These are phyloP conservation scores for Takifugu flavidus DNA, from an alignment of 2,113 vertebrate species.

Conservation along the genomic window DNA sequence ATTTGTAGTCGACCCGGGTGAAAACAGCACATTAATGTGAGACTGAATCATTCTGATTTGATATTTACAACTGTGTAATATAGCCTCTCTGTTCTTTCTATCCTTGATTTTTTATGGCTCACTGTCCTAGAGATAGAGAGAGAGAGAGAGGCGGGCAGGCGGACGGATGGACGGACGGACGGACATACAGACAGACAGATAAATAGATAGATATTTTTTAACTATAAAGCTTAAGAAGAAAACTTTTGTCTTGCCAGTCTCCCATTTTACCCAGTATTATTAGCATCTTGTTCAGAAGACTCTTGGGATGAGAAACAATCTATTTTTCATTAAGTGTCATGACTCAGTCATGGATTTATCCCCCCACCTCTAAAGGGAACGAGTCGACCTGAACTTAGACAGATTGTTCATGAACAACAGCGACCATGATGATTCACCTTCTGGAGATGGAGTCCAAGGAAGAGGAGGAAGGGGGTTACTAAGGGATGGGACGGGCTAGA, in stretches of 20 bases:
- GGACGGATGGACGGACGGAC: no score
- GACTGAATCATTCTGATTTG: no score
- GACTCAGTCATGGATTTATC: conserved; percentile 14
- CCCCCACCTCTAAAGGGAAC: conserved; percentile 13
- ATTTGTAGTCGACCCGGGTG: no score
- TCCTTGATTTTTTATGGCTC: no score
- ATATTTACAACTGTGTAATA: no score
- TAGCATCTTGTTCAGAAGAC: conserved; percentile 5
- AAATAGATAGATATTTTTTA: neutral
- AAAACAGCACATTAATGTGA: no score
- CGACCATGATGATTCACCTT: conserved; percentile 34
- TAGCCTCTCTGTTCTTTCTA: no score
- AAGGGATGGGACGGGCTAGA: neutral
- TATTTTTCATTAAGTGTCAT: conserved; percentile 24
- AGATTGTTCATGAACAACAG: conserved; percentile 43
- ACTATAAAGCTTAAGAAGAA: neutral
- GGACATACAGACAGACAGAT: no score
- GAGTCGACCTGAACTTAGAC: conserved; percentile 50
- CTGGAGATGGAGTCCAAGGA: neutral
- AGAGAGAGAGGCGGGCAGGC: no score
- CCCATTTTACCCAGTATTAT: neutral
- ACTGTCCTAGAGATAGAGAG: no score
- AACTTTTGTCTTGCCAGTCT: neutral
- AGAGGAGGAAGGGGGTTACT: conserved; percentile 1
- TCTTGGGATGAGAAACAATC: conserved; percentile 10